Evolutionary conservation across 2,113 vertebrate genomes (phyloP).

Genomic region (Notiomystis cincta): DNA sequence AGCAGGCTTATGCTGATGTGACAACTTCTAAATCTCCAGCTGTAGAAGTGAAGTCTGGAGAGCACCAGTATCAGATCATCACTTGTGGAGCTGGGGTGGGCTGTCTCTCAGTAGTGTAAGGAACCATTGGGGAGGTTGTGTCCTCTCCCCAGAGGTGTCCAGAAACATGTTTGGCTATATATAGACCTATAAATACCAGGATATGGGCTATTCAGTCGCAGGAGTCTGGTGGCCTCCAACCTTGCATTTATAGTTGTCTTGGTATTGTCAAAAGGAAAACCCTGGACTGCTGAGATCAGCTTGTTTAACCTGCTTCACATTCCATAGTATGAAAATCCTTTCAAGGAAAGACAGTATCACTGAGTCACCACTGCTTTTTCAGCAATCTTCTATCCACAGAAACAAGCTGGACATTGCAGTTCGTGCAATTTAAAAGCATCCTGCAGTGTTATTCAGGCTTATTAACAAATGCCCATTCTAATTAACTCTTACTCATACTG

Average conservation of each 20-base stretch:
- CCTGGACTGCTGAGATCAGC: not conserved
- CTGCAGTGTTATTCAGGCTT: not conserved
- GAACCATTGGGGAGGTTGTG: not conserved
- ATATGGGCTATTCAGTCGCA: not conserved
- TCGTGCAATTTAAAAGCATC: not conserved
- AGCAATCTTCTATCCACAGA: not conserved
- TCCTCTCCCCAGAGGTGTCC: not conserved
- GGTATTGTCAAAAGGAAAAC: not conserved
- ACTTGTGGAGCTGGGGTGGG: not conserved
- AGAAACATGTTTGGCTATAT: not conserved
- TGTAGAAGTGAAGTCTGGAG: not conserved
- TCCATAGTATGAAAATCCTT: not conserved
- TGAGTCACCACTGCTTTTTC: not conserved
- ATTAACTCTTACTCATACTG: not conserved
- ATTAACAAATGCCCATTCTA: not conserved
- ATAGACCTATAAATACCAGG: not conserved
- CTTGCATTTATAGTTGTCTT: not conserved
- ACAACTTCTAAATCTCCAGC: not conserved
- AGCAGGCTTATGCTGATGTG: not conserved
- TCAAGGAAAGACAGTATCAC: not conserved
- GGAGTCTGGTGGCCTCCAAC: not conserved
- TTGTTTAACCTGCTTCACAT: not conserved
- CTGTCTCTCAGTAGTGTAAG: not conserved
- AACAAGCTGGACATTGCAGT: not conserved
- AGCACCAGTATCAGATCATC: not conserved